Base-by-base conservation (phyloP, 2,888 invertebrate species). In the Timandra comae region DNA sequence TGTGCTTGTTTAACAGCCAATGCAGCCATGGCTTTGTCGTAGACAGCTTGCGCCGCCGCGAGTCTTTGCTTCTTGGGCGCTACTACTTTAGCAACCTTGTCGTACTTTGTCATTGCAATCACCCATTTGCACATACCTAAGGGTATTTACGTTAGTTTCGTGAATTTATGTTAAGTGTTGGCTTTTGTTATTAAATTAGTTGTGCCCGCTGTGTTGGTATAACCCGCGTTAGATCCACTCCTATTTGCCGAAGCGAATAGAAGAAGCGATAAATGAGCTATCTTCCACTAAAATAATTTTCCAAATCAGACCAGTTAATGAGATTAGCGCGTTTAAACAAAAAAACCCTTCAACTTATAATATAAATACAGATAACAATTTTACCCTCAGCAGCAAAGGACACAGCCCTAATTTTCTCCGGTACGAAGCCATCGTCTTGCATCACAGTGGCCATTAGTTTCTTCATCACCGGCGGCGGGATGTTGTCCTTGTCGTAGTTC, bases 51-150 rank as follows among this genome's bases (percentile, higher is more conserved):
- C 1, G 98, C 98, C 43, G 91, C 92, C 0, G 93, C 93, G 40
- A 99, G 76, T n/a, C 96, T 94, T 53, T 91, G 89, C 69, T 95
- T 95, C 81, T 98, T 99, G 0, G 99, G 99, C 1, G 96, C 97
- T 11, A 97, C 93, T 6, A 95, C 90, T 74, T 93, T 94, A 0
- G 96, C 96, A 2, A 98, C 96, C 57, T 92, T 93, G 70, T 98
- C 97, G 68, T 98, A 99, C 57, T 96, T 94, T 1, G 96, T 94
- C 76, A 99, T 93, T 0, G 98, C 98, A 46, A 95, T 91, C 12
- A 98, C 94, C 98, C 98, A 99, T 59, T 94, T 93, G 66, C 97
- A 97, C 56, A 95, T 84, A 35, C 93, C 90, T 90, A 35, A n/a
- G n/a, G n/a, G n/a, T n/a, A n/a, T n/a, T n/a, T n/a, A n/a, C n/a